A percentile compares a stretch with the other conserved stretches of the same genome.
Evolutionary conservation across 2,113 vertebrate species (phyloP).

Genomic region (Aramus guarauna): DNA sequence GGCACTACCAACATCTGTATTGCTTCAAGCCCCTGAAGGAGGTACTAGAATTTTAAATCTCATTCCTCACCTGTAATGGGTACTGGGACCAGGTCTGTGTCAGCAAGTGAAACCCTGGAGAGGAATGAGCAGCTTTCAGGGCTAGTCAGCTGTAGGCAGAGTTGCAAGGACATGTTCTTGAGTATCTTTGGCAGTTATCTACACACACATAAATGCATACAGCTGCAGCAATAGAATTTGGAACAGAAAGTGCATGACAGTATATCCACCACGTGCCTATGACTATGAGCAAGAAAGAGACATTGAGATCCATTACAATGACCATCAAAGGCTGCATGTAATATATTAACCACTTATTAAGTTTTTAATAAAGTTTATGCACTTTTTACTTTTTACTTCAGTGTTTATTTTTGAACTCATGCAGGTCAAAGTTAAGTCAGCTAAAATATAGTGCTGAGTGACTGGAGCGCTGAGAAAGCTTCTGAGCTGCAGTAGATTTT

Average conservation of each 20-base stretch:
- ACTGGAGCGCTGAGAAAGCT: neutral
- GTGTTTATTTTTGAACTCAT: neutral
- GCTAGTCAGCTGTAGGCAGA: neutral
- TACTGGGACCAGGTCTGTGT: neutral
- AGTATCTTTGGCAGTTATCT: neutral
- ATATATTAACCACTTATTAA: neutral
- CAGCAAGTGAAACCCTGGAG: neutral
- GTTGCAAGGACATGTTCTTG: neutral
- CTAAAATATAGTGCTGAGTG: neutral
- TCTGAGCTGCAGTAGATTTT: neutral
- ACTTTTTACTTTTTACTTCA: neutral
- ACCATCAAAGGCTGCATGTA: neutral
- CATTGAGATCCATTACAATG: neutral
- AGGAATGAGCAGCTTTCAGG: neutral
- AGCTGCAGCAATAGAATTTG: neutral
- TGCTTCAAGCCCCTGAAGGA: slow-evolving; percentile 70
- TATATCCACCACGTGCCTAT: neutral
- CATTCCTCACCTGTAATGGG: neutral
- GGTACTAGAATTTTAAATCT: slow-evolving; percentile 54
- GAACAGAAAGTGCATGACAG: neutral
- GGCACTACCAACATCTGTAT: slow-evolving; percentile 57
- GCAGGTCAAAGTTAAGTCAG: neutral
- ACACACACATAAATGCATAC: neutral
- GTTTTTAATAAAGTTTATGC: neutral
- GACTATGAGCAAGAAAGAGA: neutral